Evolutionary conservation across 2,113 vertebrate genomes (phyloP), one percentile per base, ranked within the genome.

Genomic region (Brachionichthys hirsutus): DNA sequence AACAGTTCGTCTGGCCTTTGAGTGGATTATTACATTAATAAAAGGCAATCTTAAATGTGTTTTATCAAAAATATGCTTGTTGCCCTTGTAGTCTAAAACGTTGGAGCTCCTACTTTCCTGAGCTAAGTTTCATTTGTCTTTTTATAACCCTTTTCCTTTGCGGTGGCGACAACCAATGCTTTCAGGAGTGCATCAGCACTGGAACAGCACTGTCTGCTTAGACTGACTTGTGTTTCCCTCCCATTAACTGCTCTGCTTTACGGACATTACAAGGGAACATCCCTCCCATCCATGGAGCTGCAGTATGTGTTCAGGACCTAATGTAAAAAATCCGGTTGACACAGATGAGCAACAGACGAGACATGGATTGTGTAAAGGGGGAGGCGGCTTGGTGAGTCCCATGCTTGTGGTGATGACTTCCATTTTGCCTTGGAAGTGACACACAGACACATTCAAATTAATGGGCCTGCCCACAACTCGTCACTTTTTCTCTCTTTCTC

Each of bases 401-500:
- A 19, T 51, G 65, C 61, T 35, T 34, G 61, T 59, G 43, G 58
- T 67, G 72, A 78, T 80, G 70, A 70, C 65, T 84, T 75, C 78
- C 73, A 49, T 48, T 77, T 77, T 67, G 70, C 84, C 86, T 80
- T 83, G 64, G 60, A 83, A 86, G 72, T 85, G 81, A 78, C 80
- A 70, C 73, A 57, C 54, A 44, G 84, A 70, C 54, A 54, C 70
- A 79, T 82, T 84, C 65, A 80, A 75, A 84, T 84, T 54, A 86
- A 89, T 87, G 81, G 46, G 61, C 57, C 73, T 72, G 65, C 80
- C 62, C 86, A 88, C 81, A 89, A 85, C 83, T 89, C 84, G 83
- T 55, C 38, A 0, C 60, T 69, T 61, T 60, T 62, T 65, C 51
- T 61, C 52, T 78, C 56, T 61, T 58, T 50, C 61, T 61, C 56